Evolutionary conservation across 2,888 invertebrate genomes (phyloP), one percentile per base, ranked within the genome.

Genomic region (Drosophila demipolita): DNA sequence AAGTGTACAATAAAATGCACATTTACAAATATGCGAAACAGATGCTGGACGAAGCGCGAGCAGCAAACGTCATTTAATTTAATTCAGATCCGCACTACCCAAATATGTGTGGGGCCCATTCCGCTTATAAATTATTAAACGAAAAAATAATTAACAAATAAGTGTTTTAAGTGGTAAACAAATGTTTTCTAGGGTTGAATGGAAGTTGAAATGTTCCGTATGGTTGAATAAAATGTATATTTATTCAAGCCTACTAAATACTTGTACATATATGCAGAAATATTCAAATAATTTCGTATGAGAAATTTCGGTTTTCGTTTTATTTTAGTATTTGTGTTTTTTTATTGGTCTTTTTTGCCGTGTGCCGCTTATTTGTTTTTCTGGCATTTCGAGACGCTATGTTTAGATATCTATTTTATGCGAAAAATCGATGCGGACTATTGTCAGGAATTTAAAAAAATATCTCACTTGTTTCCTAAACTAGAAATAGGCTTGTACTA

Each of bases 21-120:
- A 88, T 84, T 83, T 70, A 69, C 68, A 76, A 83, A 82, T 75
- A 83, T 83, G 82, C 65, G 77, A 79, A 67, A 66, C 84, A 76
- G 76, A 89, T 87, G 89, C 89, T 73, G 73, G 72, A 78, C 26
- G n/a, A 71, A 80, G 68, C 71, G 65, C 61, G 50, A 57, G 61
- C 74, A 71, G 35, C 55, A 75, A 78, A 67, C 65, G 71, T 48
- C 33, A 75, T 75, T 57, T 59, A 55, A 66, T 79, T 73, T 57
- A 66, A 82, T 76, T 75, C 64, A 62, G 67, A 45, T 48, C 3
- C 29, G 48, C 45, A 45, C 45, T 4, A 0, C 8, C 4, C 52
- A 49, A 29, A 49, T 17, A 42, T 32, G 45, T n/a, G 77, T 61
- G 59, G 59, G 52, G 54, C 48, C 12, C 1, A 45, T 38, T n/a